Conservation (phyloP, 2,888 invertebrate species). For the Mechanitis messenoides region DNA sequence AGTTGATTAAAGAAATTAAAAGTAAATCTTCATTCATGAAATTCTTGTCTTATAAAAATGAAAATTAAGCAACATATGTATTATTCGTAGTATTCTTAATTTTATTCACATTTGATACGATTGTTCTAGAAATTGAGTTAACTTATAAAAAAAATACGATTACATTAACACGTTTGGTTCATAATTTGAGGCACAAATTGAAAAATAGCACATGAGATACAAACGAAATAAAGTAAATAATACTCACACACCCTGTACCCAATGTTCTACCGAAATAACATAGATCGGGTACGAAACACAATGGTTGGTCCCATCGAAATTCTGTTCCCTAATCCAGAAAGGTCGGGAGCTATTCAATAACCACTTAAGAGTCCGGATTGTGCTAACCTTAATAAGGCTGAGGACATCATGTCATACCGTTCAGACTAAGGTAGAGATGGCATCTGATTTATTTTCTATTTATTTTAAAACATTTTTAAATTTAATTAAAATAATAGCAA, state of each 20-base stretch:
- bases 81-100: too few relatives aligned
- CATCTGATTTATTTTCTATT: background rate
- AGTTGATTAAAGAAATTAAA: too few relatives aligned
- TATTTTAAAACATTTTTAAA: background rate
- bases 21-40: too few relatives aligned
- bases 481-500: background rate
- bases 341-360: conserved; percentile 67
- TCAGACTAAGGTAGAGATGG: conserved; percentile 1
- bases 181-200: too few relatives aligned
- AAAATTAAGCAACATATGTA: too few relatives aligned
- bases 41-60: too few relatives aligned
- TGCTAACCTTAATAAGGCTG: conserved; percentile 48
- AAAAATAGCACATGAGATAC: too few relatives aligned
- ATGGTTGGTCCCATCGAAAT: conserved; percentile 52
- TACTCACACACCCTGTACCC: background rate
- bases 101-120: too few relatives aligned
- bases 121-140: too few relatives aligned
- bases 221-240: background rate
- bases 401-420: conserved; percentile 3
- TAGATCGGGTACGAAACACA: conserved; percentile 58
- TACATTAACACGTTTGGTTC: too few relatives aligned
- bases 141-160: too few relatives aligned
- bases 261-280: conserved; percentile 38
- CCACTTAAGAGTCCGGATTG: conserved; percentile 64
- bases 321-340: conserved; percentile 64